phyloP scores from a whole-genome alignment of 2,888 invertebrate species.

The Dasysyrphus albostriatus region DNA sequence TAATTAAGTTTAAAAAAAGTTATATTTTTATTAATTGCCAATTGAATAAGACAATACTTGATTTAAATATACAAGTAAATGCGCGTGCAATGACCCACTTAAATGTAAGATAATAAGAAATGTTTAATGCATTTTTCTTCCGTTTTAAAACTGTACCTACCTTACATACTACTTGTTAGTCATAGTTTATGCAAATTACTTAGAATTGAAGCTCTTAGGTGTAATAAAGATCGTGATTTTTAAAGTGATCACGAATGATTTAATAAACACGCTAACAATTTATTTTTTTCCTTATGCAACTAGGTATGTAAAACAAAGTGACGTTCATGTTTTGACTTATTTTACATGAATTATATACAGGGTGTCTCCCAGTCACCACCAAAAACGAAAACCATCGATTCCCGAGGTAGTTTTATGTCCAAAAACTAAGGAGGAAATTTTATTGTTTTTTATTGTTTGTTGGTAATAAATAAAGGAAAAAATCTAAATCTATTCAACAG shows the following conservation, averaged over 20 bases:
- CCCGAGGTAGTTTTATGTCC: too few species aligned
- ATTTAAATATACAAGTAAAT: neutral
- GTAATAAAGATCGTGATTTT: slow-evolving; percentile 20
- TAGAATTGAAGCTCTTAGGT: neutral
- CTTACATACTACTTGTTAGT: neutral
- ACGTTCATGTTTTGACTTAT: neutral
- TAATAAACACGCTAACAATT: slow-evolving; percentile 2
- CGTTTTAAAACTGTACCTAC: slow-evolving; percentile 9
- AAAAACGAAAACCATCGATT: too few species aligned
- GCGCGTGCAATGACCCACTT: slow-evolving; percentile 3
- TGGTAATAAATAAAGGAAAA: too few species aligned
- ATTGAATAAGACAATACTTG: neutral
- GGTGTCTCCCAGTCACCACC: too few species aligned
- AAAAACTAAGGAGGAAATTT: too few species aligned
- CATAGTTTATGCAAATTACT: slow-evolving; percentile 10
- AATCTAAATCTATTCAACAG: too few species aligned
- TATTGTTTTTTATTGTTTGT: too few species aligned
- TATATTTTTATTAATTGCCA: neutral
- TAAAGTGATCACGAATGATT: neutral
- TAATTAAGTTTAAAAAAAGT: neutral
- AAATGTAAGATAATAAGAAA: neutral
- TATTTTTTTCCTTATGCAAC: neutral
- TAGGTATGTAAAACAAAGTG: neutral
- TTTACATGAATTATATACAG: too few species aligned
- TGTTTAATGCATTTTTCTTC: slow-evolving; percentile 7